These are phyloP conservation scores for Cremastinae sp. DNA, from an alignment of 2,888 invertebrate species.

Conservation along the genomic window DNA sequence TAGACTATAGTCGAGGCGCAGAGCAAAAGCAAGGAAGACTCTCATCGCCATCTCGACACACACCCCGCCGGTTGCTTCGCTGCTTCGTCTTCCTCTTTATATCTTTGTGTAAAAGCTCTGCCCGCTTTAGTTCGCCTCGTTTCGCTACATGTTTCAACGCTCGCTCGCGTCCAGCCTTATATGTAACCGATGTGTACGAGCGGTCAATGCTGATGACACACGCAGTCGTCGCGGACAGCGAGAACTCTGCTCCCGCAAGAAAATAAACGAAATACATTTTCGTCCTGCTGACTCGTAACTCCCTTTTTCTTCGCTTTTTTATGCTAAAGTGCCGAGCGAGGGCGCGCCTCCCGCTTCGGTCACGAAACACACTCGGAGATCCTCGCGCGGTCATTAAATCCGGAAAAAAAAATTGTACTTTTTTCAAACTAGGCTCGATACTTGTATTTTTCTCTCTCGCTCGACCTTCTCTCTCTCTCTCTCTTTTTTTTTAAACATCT, in stretches of 20 bases:
- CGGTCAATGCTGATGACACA: slow-evolving; percentile 26
- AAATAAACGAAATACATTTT: slow-evolving; percentile 39
- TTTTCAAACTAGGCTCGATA: no score
- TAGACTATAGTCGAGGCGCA: slow-evolving; percentile 60
- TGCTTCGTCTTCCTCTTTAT: neutral
- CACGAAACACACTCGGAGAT: neutral
- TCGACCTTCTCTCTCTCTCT: no score
- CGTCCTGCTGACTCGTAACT: slow-evolving; percentile 10
- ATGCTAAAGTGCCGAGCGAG: no score
- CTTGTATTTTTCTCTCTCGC: no score
- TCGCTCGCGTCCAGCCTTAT: slow-evolving; percentile 40
- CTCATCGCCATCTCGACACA: slow-evolving; percentile 49
- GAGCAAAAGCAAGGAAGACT: slow-evolving; percentile 59
- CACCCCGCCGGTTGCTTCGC: no score
- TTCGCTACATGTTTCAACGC: slow-evolving; percentile 12
- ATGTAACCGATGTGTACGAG: slow-evolving; percentile 7
- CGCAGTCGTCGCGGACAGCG: neutral
- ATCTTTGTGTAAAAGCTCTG: neutral
- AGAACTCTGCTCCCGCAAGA: slow-evolving; percentile 12
- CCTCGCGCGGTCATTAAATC: neutral
- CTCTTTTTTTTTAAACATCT: no score
- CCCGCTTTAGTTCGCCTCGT: slow-evolving; percentile 1
- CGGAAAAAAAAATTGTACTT: no score
- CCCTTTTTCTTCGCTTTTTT: slow-evolving; percentile 3
- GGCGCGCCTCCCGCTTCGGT: neutral